phyloP scores from a whole-genome alignment of 2,113 vertebrate genomes.

The Chaetodon auriga region DNA sequence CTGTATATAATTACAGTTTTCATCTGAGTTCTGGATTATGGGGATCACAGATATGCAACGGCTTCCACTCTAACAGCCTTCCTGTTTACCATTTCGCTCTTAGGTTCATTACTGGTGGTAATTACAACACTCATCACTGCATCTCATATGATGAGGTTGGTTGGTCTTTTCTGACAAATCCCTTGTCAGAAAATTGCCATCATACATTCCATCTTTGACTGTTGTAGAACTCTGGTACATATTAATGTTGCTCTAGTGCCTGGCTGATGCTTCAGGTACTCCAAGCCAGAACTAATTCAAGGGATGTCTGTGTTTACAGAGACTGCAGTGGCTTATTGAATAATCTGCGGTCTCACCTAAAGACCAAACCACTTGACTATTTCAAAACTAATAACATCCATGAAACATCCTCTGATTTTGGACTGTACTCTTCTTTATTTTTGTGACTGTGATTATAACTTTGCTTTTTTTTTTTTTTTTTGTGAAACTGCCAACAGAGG shows the following conservation, averaged over 20 bases:
- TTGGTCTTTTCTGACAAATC: conserved; percentile 6
- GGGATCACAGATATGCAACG: not conserved
- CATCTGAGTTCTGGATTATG: not conserved
- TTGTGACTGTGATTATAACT: not conserved
- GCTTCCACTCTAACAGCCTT: not conserved
- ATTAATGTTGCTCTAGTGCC: not conserved
- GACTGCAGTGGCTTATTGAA: not conserved
- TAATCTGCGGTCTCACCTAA: not conserved
- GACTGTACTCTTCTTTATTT: no score
- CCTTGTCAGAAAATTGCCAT: conserved; percentile 1
- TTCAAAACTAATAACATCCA: not conserved
- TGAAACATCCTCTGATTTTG: not conserved
- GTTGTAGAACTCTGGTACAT: not conserved
- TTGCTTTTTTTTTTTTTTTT: not conserved
- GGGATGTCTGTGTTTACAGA: not conserved
- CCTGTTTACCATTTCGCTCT: not conserved
- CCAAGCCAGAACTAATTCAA: not conserved
- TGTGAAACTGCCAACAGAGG: not conserved
- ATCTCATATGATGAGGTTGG: not conserved
- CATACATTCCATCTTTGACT: not conserved
- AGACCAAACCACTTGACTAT: not conserved
- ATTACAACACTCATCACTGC: conserved; percentile 12
- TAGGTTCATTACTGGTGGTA: not conserved
- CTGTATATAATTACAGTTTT: not conserved
- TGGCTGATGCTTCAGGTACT: not conserved